A percentile compares a stretch with the other conserved stretches of the same genome.
Conservation (phyloP, 2,797 vertebrate genomes). For the Cyclopterus lumpus region DNA sequence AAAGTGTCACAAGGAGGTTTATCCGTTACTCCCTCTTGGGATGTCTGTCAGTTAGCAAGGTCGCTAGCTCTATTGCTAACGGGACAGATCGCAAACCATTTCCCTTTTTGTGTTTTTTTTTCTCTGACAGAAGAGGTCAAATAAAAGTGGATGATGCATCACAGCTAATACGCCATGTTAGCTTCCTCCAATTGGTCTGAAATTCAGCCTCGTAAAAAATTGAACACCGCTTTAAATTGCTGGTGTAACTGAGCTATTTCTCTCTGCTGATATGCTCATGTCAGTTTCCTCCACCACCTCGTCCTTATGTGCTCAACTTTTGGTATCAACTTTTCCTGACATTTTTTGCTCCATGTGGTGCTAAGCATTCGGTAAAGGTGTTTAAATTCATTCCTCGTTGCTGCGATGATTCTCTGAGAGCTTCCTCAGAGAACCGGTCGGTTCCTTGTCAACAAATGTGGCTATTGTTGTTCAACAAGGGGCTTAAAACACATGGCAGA, state of each 20-base stretch:
- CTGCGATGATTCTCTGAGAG: neutral
- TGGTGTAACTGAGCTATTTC: neutral
- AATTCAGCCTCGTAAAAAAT: neutral
- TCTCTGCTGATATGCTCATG: neutral
- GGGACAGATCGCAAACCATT: neutral
- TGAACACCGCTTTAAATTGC: neutral
- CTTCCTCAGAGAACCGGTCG: neutral
- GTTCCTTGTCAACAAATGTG: neutral
- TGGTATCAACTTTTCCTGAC: neutral
- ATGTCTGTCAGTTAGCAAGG: neutral
- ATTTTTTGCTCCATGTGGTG: neutral
- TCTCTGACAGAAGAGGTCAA: neutral
- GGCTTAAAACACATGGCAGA: neutral
- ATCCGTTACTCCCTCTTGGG: neutral
- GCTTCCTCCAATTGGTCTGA: neutral
- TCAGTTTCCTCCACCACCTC: neutral
- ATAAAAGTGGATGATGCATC: neutral
- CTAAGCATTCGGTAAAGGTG: neutral
- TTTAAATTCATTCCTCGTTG: neutral
- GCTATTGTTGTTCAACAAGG: neutral
- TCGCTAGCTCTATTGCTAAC: neutral
- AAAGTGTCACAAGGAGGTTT: neutral
- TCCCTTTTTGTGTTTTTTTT: neutral
- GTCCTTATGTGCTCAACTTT: constrained; percentile 2
- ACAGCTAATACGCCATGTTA: neutral